A percentile compares a stretch with the other conserved stretches of the same genome.
Evolutionary conservation across 2,888 invertebrate species (phyloP).

Genomic region (Trichacis sp.): DNA sequence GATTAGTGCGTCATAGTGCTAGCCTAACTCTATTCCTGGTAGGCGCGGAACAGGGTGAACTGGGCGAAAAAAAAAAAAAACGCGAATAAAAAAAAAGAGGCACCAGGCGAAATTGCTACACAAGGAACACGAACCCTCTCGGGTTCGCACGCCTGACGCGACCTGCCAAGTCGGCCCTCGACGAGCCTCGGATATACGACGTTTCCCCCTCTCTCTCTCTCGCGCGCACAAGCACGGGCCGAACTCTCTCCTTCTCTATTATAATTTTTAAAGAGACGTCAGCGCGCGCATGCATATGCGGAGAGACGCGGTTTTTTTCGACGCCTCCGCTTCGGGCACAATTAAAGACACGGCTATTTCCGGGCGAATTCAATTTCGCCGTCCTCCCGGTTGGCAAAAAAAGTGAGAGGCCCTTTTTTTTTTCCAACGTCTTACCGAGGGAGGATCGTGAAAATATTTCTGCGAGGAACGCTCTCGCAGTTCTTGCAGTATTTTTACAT

Average conservation of each 20-base stretch:
- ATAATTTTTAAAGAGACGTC: constrained; percentile 47
- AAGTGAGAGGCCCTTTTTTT: too few species aligned
- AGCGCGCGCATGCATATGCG: constrained; percentile 14
- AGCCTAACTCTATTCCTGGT: constrained; percentile 59
- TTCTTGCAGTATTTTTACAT: too few species aligned
- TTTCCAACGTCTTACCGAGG: too few species aligned
- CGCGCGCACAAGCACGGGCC: too few species aligned
- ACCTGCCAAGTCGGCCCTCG: constrained; percentile 36
- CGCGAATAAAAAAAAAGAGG: constrained; percentile 20
- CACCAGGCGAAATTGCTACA: constrained; percentile 35
- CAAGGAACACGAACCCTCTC: constrained; percentile 18
- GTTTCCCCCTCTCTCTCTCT: constrained; percentile 18
- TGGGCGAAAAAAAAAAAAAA: constrained; percentile 32
- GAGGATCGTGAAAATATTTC: too few species aligned
- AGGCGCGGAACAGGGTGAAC: constrained; percentile 42
- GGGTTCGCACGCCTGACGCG: constrained; percentile 40
- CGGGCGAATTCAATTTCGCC: constrained; percentile 44
- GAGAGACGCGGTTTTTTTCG: constrained; percentile 22
- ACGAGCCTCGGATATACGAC: constrained; percentile 35
- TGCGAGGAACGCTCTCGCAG: too few species aligned
- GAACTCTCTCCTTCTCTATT: constrained; percentile 29
- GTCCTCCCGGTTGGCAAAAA: constrained; percentile 37
- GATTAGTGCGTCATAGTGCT: constrained; percentile 8
- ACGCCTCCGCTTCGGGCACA: constrained; percentile 24
- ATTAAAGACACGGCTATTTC: constrained; percentile 33